Evolutionary conservation across 2,113 vertebrate species (phyloP).

Genomic region (Embiotoca jacksoni): DNA sequence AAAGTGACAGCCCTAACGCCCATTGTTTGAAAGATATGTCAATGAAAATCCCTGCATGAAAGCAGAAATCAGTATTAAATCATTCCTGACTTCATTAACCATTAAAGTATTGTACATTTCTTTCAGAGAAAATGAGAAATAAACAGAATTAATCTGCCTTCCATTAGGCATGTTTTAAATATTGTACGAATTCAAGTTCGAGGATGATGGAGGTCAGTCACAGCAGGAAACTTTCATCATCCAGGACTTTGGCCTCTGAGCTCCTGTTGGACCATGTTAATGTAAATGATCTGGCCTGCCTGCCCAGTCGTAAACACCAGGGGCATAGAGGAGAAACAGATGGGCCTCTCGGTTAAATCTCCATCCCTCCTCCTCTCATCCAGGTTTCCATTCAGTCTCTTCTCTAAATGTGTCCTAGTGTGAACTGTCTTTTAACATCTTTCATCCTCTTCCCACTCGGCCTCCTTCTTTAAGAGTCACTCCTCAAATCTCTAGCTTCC

Average conservation of each 20-base stretch:
- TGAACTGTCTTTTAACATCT: constrained; percentile 25
- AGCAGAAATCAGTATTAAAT: background rate
- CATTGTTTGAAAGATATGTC: background rate
- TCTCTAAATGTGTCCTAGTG: constrained; percentile 30
- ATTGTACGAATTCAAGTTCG: background rate
- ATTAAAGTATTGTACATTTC: background rate
- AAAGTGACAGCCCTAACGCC: background rate
- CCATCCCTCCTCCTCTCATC: constrained; percentile 49
- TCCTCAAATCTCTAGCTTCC: constrained; percentile 18
- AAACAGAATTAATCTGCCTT: background rate
- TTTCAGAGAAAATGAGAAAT: background rate
- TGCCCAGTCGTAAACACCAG: constrained; percentile 61
- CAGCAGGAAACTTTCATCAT: constrained; percentile 38
- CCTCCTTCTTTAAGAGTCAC: constrained; percentile 19
- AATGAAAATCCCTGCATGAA: constrained; percentile 8
- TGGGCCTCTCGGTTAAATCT: constrained; percentile 70
- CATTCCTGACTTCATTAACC: background rate
- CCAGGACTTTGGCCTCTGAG: constrained; percentile 37
- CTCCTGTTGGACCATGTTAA: constrained; percentile 58
- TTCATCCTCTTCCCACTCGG: constrained; percentile 21
- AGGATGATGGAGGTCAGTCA: constrained; percentile 16
- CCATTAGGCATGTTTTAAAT: background rate
- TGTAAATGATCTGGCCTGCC: constrained; percentile 55
- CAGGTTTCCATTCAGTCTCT: constrained; percentile 46
- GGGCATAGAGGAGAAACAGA: constrained; percentile 67